Evolutionary conservation across 2,888 invertebrate species (phyloP), one percentile per base, ranked within the genome.

Genomic region (Stenichneumon culpator): DNA sequence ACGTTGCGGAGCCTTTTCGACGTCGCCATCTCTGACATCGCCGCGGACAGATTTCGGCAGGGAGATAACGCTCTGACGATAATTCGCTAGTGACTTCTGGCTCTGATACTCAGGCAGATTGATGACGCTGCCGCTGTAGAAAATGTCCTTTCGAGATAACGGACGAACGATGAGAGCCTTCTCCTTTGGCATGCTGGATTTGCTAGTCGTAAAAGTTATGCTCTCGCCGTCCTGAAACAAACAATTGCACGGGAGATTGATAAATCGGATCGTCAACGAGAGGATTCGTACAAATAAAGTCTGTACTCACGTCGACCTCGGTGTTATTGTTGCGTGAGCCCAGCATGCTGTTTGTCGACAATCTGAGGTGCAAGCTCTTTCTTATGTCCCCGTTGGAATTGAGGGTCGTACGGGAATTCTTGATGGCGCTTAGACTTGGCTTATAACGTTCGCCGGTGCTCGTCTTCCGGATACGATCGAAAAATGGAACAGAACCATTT

Each of bases 91-190:
- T 1, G 98, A 98, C 92, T 98, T 98, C 94, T 98, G 98, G 83
- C 98, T 98, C 93, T 98, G 97, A 94, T 97, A 99, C 94, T 99
- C 98, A 0, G 98, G 98, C 90, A 99, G 95, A 94, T 99, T 98
- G 85, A 97, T 95, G 32, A 99, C 97, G 68, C 99, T 99, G 44
- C 99, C 99, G 2, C 98, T 98, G 94, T 99, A 99, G 95, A 99
- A 99, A 92, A 99, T 99, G 94, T 99, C 99, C 93, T 99, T 98
- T 77, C 99, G 96, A 7, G 98, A 98, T 94, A 99, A 94, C 3
- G 99, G 99, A 22, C 98, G 96, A 19, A 98, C 97, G 95, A 98
- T 97, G 87, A 96, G 95, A 68, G 95, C 95, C 87, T 95, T 95
- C 90, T 96, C 96, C 84, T 94, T 94, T 47, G 93, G 92, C 25